Evolutionary conservation across 2,113 vertebrate species (phyloP).

Genomic region (Ginglymostoma cirratum): DNA sequence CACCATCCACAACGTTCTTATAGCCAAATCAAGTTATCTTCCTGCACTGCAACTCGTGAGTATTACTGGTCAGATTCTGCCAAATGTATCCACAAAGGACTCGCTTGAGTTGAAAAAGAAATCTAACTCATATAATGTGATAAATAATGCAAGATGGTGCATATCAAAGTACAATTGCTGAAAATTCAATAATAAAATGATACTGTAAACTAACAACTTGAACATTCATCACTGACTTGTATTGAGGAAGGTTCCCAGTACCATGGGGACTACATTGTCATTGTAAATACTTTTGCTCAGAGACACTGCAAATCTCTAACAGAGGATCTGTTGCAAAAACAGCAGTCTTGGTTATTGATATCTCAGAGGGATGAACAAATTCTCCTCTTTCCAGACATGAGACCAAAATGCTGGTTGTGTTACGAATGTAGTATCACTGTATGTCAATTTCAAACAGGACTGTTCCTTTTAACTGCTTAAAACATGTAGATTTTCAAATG

Average conservation of each 20-base stretch:
- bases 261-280: background rate
- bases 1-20: background rate
- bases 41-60: background rate
- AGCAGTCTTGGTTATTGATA: background rate
- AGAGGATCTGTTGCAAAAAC: background rate
- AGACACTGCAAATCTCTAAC: background rate
- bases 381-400: background rate
- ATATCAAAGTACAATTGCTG: background rate
- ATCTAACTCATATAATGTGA: background rate
- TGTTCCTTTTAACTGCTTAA: background rate
- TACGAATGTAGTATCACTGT: background rate
- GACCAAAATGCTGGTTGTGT: background rate
- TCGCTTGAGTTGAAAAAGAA: background rate
- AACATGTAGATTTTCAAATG: background rate
- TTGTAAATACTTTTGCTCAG: background rate
- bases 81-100: background rate
- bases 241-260: background rate
- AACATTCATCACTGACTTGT: constrained; percentile 9
- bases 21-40: background rate
- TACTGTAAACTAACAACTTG: background rate
- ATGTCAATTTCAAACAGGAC: background rate
- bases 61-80: background rate
- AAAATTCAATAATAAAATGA: constrained; percentile 24
- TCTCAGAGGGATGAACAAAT: background rate
- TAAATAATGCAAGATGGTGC: constrained; percentile 16